Evolutionary conservation across 2,888 invertebrate species (phyloP), one percentile per base, ranked within the genome.

Genomic region (Abrostola triplasia): DNA sequence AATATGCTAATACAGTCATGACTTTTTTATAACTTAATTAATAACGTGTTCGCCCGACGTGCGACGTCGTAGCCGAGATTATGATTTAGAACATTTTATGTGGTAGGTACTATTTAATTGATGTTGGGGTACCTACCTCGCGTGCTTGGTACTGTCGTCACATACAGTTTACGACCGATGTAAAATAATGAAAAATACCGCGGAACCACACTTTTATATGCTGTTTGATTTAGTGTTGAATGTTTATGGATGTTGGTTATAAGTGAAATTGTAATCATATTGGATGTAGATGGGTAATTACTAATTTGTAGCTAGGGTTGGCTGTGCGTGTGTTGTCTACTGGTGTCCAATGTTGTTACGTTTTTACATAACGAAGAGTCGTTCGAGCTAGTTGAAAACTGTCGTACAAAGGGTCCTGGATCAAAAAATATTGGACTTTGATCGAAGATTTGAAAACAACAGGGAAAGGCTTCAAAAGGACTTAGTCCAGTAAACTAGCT

Each of bases 11-110:
- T 94, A 90, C 88, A 86, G 87, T 87, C 88, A 91, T 90, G 93
- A 93, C 92, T 91, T 89, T 92, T 93, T 93, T 93, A 94, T 92
- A 92, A 92, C 92, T 91, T 93, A 93, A 94, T 94, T 93, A 93
- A 94, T 93, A 92, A 93, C 92, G 89, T 88, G 87, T 90, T 87
- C 83, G 84, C 75, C 84, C 80, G 80, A 76, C 81, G 78, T 47
- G 44, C 44, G 44, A 47, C 44, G 82, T 80, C 81, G 81, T 64
- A 76, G 84, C 83, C 82, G 83, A 89, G 89, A 90, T 92, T 92
- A 92, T 90, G 92, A 92, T 93, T 93, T 92, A 91, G 88, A 86
- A 85, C 88, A 88, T 90, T 92, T 90, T 92, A 90, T 90, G 89
- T 84, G 86, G 85, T 87, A 90, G 86, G 85, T 87, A 90, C 90